Evolutionary conservation across 2,888 invertebrate genomes (phyloP), one percentile per base, ranked within the genome.

Genomic region (Leptinotarsa peninsularis): DNA sequence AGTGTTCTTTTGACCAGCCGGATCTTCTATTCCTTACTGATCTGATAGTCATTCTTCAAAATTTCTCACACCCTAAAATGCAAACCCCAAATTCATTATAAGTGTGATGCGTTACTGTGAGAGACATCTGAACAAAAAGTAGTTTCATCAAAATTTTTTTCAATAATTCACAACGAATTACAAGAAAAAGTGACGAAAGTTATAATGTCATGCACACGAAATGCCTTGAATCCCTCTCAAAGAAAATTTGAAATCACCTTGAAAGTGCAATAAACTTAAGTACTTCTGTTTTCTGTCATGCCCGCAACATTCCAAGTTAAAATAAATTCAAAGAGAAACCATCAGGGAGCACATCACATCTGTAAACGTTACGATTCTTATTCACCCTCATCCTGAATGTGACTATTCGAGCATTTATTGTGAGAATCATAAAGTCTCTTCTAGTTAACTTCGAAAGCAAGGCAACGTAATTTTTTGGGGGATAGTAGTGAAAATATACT

Each of bases 301-400:
- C 13, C 18, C 23, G 52, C n/a, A 52, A 52, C n/a, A 52, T 58
- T 27, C 10, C 10, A 58, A 27, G n/a, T 23, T 21, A 1, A 23
- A 58, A 58, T 23, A 58, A 58, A 58, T 23, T 58, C 58, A 15
- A 58, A 58, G 14, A 23, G 58, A 58, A 58, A 58, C 23, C 56
- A 23, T 58, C 23, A 21, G 14, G 21, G 23, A 58, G 23, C 58
- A 58, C 18, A 33, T 63, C 63, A 33, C 33, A 63, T 63, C 63
- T 63, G 63, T 63, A 63, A 63, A 27, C 10, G 63, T 43, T 33
- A 67, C 72, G 67, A 67, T 67, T 67, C 67, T 67, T 21, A 67
- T 33, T 49, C 33, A 66, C 50, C 66, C 52, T 54, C 49, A 49
- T 18, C 23, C 33, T 66, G 21, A 72, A 27, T 63, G 63, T 63